Base-by-base conservation (phyloP, 1,140 invertebrate species). In the Rhagoletis pomonella region DNA sequence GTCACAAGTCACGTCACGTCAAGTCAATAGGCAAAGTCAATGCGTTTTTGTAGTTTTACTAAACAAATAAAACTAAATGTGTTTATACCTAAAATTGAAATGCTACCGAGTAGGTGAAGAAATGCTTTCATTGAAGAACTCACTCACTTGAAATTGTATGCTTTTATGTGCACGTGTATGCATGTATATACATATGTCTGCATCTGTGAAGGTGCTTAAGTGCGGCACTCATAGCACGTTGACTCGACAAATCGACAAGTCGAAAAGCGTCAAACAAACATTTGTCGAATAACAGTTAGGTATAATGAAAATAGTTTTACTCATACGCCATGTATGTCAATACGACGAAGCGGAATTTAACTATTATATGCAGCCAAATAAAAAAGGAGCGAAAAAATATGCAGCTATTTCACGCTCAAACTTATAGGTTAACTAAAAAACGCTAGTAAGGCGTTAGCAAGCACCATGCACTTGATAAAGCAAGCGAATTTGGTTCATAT, bases 41-140 rank as follows among this genome's bases (percentile, higher is more conserved):
- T 67, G 64, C 39, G 64, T 3, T 29, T 9, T 67, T 14, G 64
- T 39, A 67, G 19, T 67, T 67, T 29, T 2, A 67, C 64, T 67
- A 67, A 67, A 67, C 39, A 67, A 67, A 42, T 67, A 67, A 67
- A 67, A 67, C 9, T 9, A 67, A 67, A 67, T 67, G 39, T 67
- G 39, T 67, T 39, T 67, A 67, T 39, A 29, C 2, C 64, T 19
- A 67, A 67, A 29, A 29, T 29, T 29, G 64, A 19, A 67, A 0
- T 3, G 29, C 29, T 29, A 29, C 29, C 9, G 7, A 3, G 2
- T 39, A 42, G 64, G 64, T 42, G 4, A 55, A 55, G 50, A 7
- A 7, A 55, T 55, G 50, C 50, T 55, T 55, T 55, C 50, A 55
- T 10, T 55, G 50, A 55, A 55, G 5, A 7, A 7, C 10, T 5